A percentile compares a stretch with the other conserved stretches of the same genome.
Conservation (phyloP, 2,113 vertebrate genomes). For the Mesembrinibis cayennensis region DNA sequence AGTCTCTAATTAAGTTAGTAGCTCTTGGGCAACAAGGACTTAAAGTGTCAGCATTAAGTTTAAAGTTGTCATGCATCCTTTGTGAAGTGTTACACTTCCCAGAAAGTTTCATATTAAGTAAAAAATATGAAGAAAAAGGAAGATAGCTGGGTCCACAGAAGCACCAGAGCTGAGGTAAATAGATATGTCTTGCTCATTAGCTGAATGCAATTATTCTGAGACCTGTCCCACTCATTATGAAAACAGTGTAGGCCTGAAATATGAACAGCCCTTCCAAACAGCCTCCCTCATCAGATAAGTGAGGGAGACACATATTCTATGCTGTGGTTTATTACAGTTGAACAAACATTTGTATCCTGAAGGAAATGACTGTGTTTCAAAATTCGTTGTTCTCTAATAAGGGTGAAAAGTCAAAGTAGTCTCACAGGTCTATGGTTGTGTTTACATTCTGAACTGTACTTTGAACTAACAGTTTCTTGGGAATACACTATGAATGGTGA, state of each 20-base stretch:
- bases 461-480: background rate
- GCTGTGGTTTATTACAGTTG: background rate
- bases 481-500: background rate
- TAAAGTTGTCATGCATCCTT: background rate
- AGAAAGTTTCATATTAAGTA: background rate
- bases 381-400: background rate
- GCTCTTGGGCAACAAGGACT: slow-evolving; percentile 21
- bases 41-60: slow-evolving; percentile 2
- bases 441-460: background rate
- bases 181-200: background rate
- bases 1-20: slow-evolving; percentile 45
- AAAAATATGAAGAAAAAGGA: background rate
- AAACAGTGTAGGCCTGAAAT: background rate
- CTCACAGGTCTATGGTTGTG: background rate
- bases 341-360: background rate
- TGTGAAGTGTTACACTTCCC: background rate
- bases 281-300: fast-evolving
- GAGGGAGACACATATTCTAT: background rate
- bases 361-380: background rate
- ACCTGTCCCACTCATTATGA: background rate
- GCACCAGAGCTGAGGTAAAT: background rate
- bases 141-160: background rate
- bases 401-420: background rate
- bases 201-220: background rate
- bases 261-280: background rate